Base-by-base conservation (phyloP, 2,113 vertebrate genomes). In the Neodontobutis hainanensis region DNA sequence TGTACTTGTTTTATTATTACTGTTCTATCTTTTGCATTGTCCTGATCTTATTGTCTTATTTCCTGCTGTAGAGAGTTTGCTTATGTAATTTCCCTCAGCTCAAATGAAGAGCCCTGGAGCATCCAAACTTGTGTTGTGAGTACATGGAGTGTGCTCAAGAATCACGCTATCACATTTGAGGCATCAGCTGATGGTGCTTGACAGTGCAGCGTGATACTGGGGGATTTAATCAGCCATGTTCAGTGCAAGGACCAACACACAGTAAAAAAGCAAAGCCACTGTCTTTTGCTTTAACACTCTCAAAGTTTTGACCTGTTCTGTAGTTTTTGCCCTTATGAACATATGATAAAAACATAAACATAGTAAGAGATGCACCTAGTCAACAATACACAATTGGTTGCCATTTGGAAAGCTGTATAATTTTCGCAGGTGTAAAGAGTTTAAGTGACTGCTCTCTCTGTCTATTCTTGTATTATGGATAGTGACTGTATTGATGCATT, bases 161-260 rank as follows among this genome's bases (percentile, higher is more conserved):
- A 32, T n/a, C 35, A 27, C 9, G 59, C 58, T 81, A 76, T 83
- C 75, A 75, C 75, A 83, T 77, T 63, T 66, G 69, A 15, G 43
- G 43, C 43, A n/a, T 81, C 83, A 76, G 80, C 69, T 85, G 86
- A 83, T 63, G 61, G 48, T 14, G 53, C 61, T 80, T 85, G 62
- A 76, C 65, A 75, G 56, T 70, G 47, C 73, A 58, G 58, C 0
- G n/a, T 77, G 73, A 75, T 70, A 51, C 6, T 1, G 32, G 11
- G 14, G 40, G 78, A 77, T 81, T 78, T 43, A 75, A 72, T 78
- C 75, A 75, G 49, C 44, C 34, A 7, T 36, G 11, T 3, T 43
- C 68, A 65, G 14, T 49, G 58, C 5, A 5, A 14, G 34, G 14
- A 11, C 36, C 52, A 73, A 57, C 0, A 67, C 19, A 16, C 43